phyloP scores from a whole-genome alignment of 2,113 vertebrate species.

The Dermatemys mawii region DNA sequence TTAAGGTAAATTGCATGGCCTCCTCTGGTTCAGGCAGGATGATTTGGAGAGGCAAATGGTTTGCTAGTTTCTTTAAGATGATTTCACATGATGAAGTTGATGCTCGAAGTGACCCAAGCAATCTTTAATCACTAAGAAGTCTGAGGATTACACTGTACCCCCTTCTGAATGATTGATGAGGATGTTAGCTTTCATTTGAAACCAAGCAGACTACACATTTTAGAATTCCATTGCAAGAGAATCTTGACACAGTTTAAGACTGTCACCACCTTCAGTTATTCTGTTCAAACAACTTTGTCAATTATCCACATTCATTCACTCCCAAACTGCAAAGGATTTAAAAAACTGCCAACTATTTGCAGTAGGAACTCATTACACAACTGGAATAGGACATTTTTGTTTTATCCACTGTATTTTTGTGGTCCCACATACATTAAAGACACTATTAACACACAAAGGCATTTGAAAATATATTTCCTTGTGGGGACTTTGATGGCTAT shows the following conservation, averaged over 20 bases:
- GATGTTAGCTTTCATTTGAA: not conserved
- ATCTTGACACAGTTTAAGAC: not conserved
- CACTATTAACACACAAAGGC: not conserved
- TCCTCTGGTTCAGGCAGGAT: not conserved
- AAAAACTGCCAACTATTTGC: not conserved
- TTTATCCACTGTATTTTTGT: not conserved
- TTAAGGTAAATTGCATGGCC: not conserved
- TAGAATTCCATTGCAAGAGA: not conserved
- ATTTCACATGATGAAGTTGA: not conserved
- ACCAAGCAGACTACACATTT: not conserved
- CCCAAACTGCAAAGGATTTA: not conserved
- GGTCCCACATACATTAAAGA: not conserved
- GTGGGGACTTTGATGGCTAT: not conserved
- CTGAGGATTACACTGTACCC: not conserved
- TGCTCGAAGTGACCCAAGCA: not conserved
- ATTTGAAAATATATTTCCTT: slow-evolving; percentile 29
- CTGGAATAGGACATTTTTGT: not conserved
- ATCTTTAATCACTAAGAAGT: not conserved
- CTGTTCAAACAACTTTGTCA: not conserved
- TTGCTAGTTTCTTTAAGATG: not conserved
- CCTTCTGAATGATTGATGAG: not conserved
- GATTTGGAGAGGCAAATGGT: not conserved
- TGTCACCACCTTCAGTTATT: not conserved
- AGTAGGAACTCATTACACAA: not conserved
- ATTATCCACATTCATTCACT: not conserved